Base-by-base conservation (phyloP, 2,113 vertebrate species). In the Sapajus apella region DNA sequence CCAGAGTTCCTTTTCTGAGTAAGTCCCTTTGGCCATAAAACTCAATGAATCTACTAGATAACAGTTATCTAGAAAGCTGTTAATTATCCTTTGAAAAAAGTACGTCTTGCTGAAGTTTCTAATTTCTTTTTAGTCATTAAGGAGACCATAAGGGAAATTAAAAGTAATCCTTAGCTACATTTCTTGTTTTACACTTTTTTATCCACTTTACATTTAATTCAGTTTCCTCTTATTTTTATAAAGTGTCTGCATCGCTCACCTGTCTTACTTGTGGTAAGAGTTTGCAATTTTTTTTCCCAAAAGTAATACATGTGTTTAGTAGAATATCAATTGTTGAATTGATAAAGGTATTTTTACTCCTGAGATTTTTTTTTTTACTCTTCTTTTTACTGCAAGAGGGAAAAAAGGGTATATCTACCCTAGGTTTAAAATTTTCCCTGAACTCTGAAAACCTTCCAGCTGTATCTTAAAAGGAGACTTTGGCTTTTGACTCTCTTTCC, bases 401-500 rank as follows among this genome's bases (percentile, higher is more conserved):
- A 77, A 77, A 55, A 90, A 91, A 76, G 81, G 17, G 79, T 84
- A 14, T 68, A 35, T 68, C 32, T 66, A 66, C 0, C 30, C 72
- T 88, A n/a, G 27, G 66, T 93, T 93, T 87, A 94, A 92, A 97
- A 25, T 14, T 90, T 84, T 87, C n/a, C 72, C 58, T 82, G 50
- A 87, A 93, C 56, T 95, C 85, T 94, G 90, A 95, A 97, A 92
- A 86, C 92, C 87, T 90, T 95, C 94, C 96, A 97, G 97, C 96
- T 97, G 97, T 96, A 93, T 97, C 90, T 97, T 96, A 84, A 92
- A 96, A 97, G 68, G 83, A 81, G 43, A 82, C 82, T 97, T 95
- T 97, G 97, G 95, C 92, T 97, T 97, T 97, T 91, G 89, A 94
- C 87, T 97, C 76, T 92, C 35, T 91, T 98, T 97, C 95, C 96